Evolutionary conservation across 1,140 invertebrate species (phyloP).

Genomic region (Macrotrachela quadricornifera): DNA sequence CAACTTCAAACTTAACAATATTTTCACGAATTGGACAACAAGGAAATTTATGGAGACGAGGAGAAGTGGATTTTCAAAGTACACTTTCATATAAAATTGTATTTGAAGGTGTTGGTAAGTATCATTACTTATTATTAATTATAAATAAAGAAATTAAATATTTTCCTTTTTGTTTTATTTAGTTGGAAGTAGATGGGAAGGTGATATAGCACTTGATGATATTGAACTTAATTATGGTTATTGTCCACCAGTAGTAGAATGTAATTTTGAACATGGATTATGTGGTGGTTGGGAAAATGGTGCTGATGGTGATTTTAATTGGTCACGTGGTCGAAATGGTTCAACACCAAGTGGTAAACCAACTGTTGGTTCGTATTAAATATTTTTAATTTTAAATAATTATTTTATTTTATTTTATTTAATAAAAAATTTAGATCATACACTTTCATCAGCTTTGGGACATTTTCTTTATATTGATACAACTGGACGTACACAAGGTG

Average conservation of each 20-base stretch:
- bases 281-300: too few species aligned
- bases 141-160: too few species aligned
- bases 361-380: too few species aligned
- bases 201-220: slow-evolving; percentile 21
- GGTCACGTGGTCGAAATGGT: too few species aligned
- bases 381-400: too few species aligned
- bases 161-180: not conserved
- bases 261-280: not conserved
- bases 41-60: slow-evolving; percentile 22
- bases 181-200: slow-evolving; percentile 10
- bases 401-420: too few species aligned
- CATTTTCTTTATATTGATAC: slow-evolving; percentile 8
- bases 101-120: not conserved
- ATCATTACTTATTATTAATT: too few species aligned
- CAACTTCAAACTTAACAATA: slow-evolving; percentile 6
- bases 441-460: not conserved
- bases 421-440: not conserved
- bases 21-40: slow-evolving; percentile 18
- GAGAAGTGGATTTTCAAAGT: slow-evolving; percentile 12
- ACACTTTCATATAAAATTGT: not conserved
- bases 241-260: slow-evolving; percentile 11
- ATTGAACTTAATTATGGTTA: slow-evolving; percentile 14
- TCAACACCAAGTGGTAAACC: too few species aligned
- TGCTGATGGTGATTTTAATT: too few species aligned
- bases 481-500: too few species aligned